Percentiles rank a stretch among this genome's conserved stretches.
Conservation (phyloP, 2,888 invertebrate species). For the Polietes domitor region DNA sequence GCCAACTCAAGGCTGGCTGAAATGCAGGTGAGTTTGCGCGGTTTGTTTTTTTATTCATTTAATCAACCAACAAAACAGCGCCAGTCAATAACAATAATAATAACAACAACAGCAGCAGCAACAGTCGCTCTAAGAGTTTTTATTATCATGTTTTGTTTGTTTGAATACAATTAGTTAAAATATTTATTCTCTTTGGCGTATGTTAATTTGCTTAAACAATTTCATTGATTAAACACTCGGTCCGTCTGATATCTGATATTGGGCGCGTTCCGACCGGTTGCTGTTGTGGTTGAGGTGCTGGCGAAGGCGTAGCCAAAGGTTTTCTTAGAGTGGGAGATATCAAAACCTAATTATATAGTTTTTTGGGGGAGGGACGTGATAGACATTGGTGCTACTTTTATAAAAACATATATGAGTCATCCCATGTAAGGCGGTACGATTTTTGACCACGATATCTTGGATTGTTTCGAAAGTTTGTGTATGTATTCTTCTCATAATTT, state of each 20-base stretch:
- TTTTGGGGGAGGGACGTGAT: too few relatives aligned
- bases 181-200: background rate
- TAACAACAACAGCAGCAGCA: conserved; percentile 1
- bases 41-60: background rate
- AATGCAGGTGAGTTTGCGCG: conserved; percentile 80
- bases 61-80: too few relatives aligned
- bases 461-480: too few relatives aligned
- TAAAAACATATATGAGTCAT: too few relatives aligned
- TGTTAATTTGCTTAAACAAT: conserved; percentile 32
- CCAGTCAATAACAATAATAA: background rate
- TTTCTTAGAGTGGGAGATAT: background rate
- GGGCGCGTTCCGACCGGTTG: conserved; percentile 11
- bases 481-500: too few relatives aligned
- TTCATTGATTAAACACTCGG: conserved; percentile 26
- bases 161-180: conserved; percentile 22
- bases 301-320: background rate
- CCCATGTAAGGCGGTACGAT: too few relatives aligned
- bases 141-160: background rate
- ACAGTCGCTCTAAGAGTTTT: background rate
- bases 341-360: too few relatives aligned
- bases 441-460: too few relatives aligned
- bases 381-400: too few relatives aligned
- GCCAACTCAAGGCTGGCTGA: conserved; percentile 80
- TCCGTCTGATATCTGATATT: background rate
- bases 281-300: background rate